Evolutionary conservation across 2,113 vertebrate species (phyloP).

Genomic region (Herpailurus yagouaroundi): DNA sequence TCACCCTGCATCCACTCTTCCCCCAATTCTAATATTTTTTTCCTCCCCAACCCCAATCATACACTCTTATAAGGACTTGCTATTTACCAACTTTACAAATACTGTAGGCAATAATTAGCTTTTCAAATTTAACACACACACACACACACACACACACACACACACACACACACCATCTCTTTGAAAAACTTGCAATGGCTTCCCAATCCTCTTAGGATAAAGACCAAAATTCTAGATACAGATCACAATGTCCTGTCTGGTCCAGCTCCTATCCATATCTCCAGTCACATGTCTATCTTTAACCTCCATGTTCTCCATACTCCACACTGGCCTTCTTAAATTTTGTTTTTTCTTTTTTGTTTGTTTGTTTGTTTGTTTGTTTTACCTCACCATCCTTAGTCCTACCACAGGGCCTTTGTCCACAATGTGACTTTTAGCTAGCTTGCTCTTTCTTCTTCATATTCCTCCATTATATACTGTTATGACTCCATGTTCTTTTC

Average conservation of each 20-base stretch:
- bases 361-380: too few relatives aligned
- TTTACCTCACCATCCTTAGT: not conserved
- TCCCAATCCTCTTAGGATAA: not conserved
- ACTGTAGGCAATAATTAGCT: not conserved
- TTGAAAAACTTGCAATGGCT: not conserved
- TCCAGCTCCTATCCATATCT: not conserved
- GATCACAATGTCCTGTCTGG: not conserved
- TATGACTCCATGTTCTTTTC: not conserved
- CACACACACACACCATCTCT: not conserved
- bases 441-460: not conserved
- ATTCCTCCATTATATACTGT: not conserved
- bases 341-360: not conserved
- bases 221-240: constrained; percentile 16
- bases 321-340: not conserved
- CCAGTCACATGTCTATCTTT: not conserved
- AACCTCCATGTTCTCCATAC: not conserved
- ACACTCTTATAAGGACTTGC: not conserved
- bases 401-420: not conserved
- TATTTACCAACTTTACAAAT: not conserved
- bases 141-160: not conserved
- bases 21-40: not conserved
- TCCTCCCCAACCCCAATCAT: not conserved
- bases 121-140: not conserved
- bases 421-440: not conserved
- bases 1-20: not conserved